phyloP scores from a whole-genome alignment of 2,888 invertebrate genomes.

The Epinotia demarniana region DNA sequence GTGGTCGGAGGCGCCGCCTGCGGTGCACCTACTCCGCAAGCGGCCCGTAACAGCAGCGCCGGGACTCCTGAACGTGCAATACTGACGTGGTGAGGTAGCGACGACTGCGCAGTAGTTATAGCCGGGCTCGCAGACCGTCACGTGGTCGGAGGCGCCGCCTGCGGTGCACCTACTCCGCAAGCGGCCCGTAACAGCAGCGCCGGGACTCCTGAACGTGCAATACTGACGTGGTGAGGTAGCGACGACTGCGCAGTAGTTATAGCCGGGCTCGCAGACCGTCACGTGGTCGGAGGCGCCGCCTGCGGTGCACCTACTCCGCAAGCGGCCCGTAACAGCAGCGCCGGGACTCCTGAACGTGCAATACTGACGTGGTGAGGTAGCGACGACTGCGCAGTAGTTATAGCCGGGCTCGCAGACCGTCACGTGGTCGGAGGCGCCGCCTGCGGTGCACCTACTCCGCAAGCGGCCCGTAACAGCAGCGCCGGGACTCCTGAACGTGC shows the following conservation, averaged over 20 bases:
- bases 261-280: conserved; percentile 69
- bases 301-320: conserved; percentile 77
- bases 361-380: conserved; percentile 70
- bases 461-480: no score
- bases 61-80: not conserved
- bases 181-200: conserved; percentile 78
- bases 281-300: conserved; percentile 59
- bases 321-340: conserved; percentile 80
- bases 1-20: conserved; percentile 54
- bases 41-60: no score
- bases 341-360: conserved; percentile 49
- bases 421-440: conserved; percentile 55
- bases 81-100: conserved; percentile 72
- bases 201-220: conserved; percentile 48
- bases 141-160: conserved; percentile 54
- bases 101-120: conserved; percentile 72
- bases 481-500: not conserved
- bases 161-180: conserved; percentile 62
- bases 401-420: conserved; percentile 69
- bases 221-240: conserved; percentile 73
- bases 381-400: conserved; percentile 72
- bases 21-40: no score
- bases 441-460: no score
- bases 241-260: conserved; percentile 71
- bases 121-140: conserved; percentile 69